Base-by-base conservation (phyloP, 1,140 invertebrate genomes). In the Goniozus legneri region DNA sequence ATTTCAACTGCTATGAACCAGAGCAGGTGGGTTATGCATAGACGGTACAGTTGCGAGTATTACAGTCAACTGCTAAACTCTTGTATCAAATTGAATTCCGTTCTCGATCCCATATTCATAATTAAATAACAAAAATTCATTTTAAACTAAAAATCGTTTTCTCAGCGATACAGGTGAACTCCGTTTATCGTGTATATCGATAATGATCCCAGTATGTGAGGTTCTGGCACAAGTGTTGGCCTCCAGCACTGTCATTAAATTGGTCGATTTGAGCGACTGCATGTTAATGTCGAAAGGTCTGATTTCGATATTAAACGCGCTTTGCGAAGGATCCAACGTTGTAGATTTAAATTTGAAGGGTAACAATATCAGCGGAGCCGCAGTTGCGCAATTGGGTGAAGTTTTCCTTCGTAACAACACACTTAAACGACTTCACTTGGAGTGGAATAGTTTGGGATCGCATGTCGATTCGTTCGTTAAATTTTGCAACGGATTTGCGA, bases 391-490 rank as follows among this genome's bases (percentile, higher is more conserved):
- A 3, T 38, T 77, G 7, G 69, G 67, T 8, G 55, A 71, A 37
- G 52, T 75, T 4, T 65, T 75, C 33, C 31, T 59, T n/a, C 49
- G 54, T 8, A 73, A 73, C 37, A 69, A 63, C 35, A 68, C 62
- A 0, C 41, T 76, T 4, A 73, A 69, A 47, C 44, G 52, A 12
- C 21, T 75, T 4, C 58, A 67, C 2, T 24, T 77, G 0, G 75
- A 77, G 44, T 76, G 73, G 73, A 74, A 77, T 43, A 65, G 63
- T 35, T 38, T 76, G 7, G 75, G 76, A 3, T 47, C 62, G 0
- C 50, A 68, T 12, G 31, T 52, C 2, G 65, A 67, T n/a, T 62
- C 50, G 7, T 77, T 77, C 52, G 12, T 47, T 0, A 57, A 60
- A 34, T 76, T 77, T 40, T 76, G 73, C 44, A 62, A 72, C 10